Evolutionary conservation across 2,797 vertebrate genomes (phyloP).

Genomic region (Liasis olivaceus): DNA sequence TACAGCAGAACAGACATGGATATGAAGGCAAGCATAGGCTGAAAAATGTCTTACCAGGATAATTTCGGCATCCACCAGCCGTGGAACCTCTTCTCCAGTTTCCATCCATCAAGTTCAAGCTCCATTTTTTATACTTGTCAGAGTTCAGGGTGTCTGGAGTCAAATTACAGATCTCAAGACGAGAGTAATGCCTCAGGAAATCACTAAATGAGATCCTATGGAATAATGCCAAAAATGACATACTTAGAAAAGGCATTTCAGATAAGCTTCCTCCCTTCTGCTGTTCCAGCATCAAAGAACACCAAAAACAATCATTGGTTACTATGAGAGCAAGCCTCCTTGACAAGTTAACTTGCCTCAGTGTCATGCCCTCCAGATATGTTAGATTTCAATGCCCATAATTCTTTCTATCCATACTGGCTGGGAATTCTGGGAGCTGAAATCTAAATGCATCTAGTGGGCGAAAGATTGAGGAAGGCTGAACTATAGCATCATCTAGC

Average conservation of each 20-base stretch:
- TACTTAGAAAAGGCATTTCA: neutral
- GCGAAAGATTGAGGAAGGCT: neutral
- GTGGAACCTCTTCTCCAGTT: slow-evolving; percentile 87
- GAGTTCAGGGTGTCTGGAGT: slow-evolving; percentile 82
- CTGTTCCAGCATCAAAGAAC: neutral
- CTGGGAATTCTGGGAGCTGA: neutral
- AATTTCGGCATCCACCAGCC: slow-evolving; percentile 87
- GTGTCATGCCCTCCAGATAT: neutral
- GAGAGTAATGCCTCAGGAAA: slow-evolving; percentile 84
- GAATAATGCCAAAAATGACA: accelerated
- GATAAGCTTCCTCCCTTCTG: neutral
- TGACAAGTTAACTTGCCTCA: neutral
- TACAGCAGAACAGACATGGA: neutral
- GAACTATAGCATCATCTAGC: neutral
- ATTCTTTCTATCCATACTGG: neutral
- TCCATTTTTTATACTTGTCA: slow-evolving; percentile 81
- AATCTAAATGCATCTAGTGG: neutral
- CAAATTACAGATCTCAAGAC: slow-evolving; percentile 89
- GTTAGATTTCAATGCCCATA: neutral
- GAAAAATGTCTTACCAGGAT: slow-evolving; percentile 70
- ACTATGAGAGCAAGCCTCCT: neutral
- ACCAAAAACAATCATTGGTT: neutral
- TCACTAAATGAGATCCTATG: slow-evolving; percentile 86
- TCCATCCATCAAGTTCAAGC: slow-evolving; percentile 81
- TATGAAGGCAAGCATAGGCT: neutral